Conservation (phyloP, 64 coral and sea anemone genomes). For the Actinia tenebrosa region DNA sequence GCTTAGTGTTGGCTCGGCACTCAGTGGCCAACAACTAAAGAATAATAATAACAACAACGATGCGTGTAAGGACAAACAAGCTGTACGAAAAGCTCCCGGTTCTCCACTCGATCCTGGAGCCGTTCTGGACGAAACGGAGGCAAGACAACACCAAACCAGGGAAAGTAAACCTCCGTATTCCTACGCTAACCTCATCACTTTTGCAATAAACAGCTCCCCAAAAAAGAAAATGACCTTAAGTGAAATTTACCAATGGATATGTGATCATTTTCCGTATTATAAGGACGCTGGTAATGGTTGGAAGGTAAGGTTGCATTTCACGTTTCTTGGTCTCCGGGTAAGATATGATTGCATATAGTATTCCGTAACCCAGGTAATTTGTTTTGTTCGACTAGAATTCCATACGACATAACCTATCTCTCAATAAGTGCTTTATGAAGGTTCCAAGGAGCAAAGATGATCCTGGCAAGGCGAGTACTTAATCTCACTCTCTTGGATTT, state of each 20-base stretch:
- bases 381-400: constrained; percentile 69
- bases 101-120: constrained; percentile 91
- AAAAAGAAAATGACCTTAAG: constrained; percentile 98
- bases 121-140: constrained; percentile 90
- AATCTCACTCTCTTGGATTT: background rate
- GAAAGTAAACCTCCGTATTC: constrained; percentile 99
- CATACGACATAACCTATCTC: constrained; percentile 88
- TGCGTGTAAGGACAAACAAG: constrained; percentile 57
- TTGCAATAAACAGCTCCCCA: constrained; percentile 95
- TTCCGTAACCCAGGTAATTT: constrained; percentile 10
- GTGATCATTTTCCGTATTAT: constrained; percentile 98
- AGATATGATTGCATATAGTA: background rate
- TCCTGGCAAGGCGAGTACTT: constrained; percentile 79
- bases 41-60: constrained; percentile 77
- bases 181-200: constrained; percentile 98
- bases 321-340: background rate
- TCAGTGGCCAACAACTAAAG: constrained; percentile 53
- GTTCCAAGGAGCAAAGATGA: constrained; percentile 94
- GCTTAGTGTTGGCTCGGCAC: constrained; percentile 82
- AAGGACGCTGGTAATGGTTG: constrained; percentile 98
- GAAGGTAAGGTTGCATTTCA: constrained; percentile 60
- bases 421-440: constrained; percentile 99
- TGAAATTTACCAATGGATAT: constrained; percentile 99
- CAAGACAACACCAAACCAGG: constrained; percentile 88
- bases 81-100: constrained; percentile 82